phyloP scores from a whole-genome alignment of 2,888 invertebrate genomes.

The Lycia hirtaria region DNA sequence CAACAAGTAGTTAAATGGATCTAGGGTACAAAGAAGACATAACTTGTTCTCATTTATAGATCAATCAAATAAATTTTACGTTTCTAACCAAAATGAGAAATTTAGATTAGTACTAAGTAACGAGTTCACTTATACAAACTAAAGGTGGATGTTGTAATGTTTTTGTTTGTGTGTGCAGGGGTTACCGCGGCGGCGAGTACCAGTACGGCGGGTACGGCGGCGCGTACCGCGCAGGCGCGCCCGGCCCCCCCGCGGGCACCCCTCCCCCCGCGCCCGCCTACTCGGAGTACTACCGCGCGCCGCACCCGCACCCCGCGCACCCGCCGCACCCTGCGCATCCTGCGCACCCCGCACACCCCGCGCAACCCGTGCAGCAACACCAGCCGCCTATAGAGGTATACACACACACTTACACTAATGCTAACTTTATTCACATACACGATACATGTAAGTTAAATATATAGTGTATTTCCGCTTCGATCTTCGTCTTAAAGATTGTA shows the following conservation, averaged over 20 bases:
- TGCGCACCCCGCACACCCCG: slow-evolving; percentile 46
- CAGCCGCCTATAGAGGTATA: slow-evolving; percentile 46
- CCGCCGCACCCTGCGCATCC: slow-evolving; percentile 53
- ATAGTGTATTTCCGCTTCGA: too few relatives aligned
- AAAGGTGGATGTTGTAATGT: background rate
- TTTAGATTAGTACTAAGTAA: too few relatives aligned
- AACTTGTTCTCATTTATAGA: too few relatives aligned
- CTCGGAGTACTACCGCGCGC: slow-evolving; percentile 75
- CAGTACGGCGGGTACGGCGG: slow-evolving; percentile 80
- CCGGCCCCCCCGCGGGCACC: slow-evolving; percentile 65
- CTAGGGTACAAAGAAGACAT: too few relatives aligned
- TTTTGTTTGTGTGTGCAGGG: slow-evolving; percentile 49
- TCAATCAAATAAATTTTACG: too few relatives aligned
- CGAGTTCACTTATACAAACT: too few relatives aligned
- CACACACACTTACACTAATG: background rate
- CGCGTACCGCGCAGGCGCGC: slow-evolving; percentile 71
- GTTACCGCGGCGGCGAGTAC: slow-evolving; percentile 66
- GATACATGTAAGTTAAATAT: too few relatives aligned
- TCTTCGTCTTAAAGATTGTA: too few relatives aligned
- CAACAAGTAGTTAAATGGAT: too few relatives aligned
- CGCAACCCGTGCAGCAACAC: slow-evolving; percentile 46
- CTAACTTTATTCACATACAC: too few relatives aligned
- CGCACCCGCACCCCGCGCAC: slow-evolving; percentile 60
- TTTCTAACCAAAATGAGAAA: too few relatives aligned
- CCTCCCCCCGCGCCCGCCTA: slow-evolving; percentile 71